phyloP scores from a whole-genome alignment of 2,888 invertebrate genomes.

The Coelogynopora nodosa region DNA sequence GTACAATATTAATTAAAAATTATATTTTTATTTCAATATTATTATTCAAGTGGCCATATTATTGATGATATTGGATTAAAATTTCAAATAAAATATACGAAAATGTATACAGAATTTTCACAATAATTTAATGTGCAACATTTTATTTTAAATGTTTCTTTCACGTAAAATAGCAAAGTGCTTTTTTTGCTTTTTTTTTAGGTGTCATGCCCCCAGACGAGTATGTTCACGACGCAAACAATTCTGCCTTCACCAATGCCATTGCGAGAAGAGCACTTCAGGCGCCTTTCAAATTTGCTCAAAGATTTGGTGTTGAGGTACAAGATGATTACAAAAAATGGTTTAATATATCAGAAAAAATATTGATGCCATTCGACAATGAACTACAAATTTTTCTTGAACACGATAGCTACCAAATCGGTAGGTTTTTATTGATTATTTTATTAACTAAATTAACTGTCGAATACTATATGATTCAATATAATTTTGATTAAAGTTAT shows the following conservation, averaged over 20 bases:
- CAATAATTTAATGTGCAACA: background rate
- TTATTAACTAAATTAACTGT: too few species aligned
- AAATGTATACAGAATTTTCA: too few species aligned
- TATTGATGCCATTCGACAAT: background rate
- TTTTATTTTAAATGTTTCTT: background rate
- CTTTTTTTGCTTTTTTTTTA: slow-evolving; percentile 45
- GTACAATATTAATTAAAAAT: too few species aligned
- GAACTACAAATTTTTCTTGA: background rate
- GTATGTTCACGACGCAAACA: slow-evolving; percentile 54
- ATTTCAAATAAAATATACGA: too few species aligned
- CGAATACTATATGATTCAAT: too few species aligned
- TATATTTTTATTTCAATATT: too few species aligned
- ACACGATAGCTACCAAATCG: slow-evolving; percentile 25
- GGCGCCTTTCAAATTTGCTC: slow-evolving; percentile 33
- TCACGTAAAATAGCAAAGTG: too few species aligned
- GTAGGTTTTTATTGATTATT: too few species aligned
- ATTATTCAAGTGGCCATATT: too few species aligned
- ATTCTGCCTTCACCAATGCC: slow-evolving; percentile 58
- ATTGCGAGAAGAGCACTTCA: slow-evolving; percentile 49
- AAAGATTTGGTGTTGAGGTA: background rate
- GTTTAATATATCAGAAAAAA: slow-evolving; percentile 1
- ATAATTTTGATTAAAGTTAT: too few species aligned
- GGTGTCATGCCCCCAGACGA: slow-evolving; percentile 60
- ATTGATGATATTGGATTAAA: too few species aligned
- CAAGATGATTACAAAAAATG: background rate